Evolutionary conservation across 2,113 vertebrate genomes (phyloP).

Genomic region (Pseudois nayaur): DNA sequence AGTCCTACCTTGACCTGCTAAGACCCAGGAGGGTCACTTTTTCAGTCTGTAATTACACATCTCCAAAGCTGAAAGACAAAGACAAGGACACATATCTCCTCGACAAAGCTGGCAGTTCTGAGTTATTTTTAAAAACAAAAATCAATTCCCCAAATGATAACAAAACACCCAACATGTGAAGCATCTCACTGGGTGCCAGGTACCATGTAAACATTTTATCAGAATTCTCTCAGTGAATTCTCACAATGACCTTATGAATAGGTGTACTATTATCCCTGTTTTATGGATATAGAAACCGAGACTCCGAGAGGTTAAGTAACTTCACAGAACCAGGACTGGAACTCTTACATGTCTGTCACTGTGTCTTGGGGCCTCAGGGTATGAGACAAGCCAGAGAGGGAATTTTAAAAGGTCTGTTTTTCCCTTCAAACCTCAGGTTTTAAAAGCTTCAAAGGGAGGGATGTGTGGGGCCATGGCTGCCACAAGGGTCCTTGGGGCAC

Average conservation of each 20-base stretch:
- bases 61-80: constrained; percentile 33
- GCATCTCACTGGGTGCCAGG: neutral
- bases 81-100: neutral
- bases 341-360: neutral
- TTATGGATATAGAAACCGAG: neutral
- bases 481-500: neutral
- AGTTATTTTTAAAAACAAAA: neutral
- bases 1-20: neutral
- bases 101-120: constrained; percentile 18
- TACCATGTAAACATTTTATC: neutral
- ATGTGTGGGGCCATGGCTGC: neutral
- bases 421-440: neutral
- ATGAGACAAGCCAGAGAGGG: neutral
- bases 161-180: neutral
- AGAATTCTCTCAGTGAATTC: neutral
- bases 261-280: neutral
- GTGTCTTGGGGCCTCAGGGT: neutral
- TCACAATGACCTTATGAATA: neutral
- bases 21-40: neutral
- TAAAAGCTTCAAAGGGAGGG: neutral
- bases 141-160: neutral
- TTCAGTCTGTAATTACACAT: neutral
- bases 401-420: neutral
- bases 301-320: neutral
- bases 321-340: neutral